Conservation (phyloP, 2,113 vertebrate genomes). For the Otocyon megalotis region DNA sequence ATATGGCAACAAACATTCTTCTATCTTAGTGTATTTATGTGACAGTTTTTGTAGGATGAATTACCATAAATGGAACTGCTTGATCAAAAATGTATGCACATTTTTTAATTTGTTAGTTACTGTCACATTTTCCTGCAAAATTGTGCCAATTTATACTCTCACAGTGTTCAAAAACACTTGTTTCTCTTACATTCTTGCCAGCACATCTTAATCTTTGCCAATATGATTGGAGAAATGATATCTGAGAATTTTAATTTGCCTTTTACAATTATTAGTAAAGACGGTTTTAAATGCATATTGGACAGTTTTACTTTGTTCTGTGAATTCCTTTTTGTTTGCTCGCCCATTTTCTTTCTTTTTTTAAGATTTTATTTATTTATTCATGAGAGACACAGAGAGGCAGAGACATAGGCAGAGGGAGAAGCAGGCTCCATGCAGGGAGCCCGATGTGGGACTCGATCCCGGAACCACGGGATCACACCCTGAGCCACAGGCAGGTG, state of each 20-base stretch:
- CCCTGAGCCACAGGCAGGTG: too few relatives aligned
- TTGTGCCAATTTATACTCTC: not conserved
- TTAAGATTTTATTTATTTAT: too few relatives aligned
- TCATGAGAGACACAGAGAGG: too few relatives aligned
- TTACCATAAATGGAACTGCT: not conserved
- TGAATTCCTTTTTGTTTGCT: constrained; percentile 16
- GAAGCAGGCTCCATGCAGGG: too few relatives aligned
- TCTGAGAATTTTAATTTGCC: not conserved
- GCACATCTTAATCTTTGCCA: constrained; percentile 55
- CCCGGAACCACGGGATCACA: too few relatives aligned
- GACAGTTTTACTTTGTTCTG: not conserved
- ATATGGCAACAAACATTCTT: not conserved
- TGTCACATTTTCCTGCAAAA: constrained; percentile 46
- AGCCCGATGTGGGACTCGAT: too few relatives aligned
- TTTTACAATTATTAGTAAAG: not conserved
- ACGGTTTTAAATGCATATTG: not conserved
- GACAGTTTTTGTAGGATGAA: not conserved
- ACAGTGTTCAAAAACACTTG: constrained; percentile 8
- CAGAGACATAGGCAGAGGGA: too few relatives aligned
- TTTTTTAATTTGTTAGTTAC: constrained; percentile 29
- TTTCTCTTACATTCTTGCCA: constrained; percentile 32
- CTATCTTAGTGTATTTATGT: not conserved
- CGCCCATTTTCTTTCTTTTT: not conserved
- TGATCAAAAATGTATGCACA: not conserved
- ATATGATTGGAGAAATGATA: not conserved